Percentiles rank a stretch among this genome's conserved stretches.
phyloP scores from a whole-genome alignment of 2,113 vertebrate species.

The Centropus unirufus region DNA sequence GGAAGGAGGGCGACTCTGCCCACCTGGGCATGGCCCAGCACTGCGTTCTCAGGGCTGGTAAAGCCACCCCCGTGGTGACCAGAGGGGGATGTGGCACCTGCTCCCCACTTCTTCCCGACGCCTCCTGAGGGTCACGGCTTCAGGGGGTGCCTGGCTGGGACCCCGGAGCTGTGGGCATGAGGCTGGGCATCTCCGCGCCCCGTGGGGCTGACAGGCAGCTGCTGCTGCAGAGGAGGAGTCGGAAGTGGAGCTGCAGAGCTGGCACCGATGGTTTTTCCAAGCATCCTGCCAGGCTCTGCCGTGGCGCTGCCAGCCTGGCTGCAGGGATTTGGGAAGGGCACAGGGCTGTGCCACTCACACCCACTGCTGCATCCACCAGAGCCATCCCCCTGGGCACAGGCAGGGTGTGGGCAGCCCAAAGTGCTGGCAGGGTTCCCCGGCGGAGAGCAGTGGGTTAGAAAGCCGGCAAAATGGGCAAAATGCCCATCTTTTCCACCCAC shows the following conservation, averaged over 20 bases:
- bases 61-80: background rate
- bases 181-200: background rate
- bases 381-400: fast-evolving
- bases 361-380: fast-evolving
- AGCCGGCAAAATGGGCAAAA: background rate
- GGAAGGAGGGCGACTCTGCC: background rate
- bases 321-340: background rate
- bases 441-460: background rate
- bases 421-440: background rate
- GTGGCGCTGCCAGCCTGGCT: background rate
- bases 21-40: background rate
- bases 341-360: fast-evolving
- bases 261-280: background rate
- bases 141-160: background rate
- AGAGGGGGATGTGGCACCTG: background rate
- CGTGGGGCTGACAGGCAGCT: background rate
- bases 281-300: background rate
- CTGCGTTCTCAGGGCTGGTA: background rate
- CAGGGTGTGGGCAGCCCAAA: background rate
- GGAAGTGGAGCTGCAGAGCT: background rate
- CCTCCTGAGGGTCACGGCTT: fast-evolving
- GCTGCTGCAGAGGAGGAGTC: background rate
- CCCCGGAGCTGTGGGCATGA: fast-evolving
- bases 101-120: fast-evolving
- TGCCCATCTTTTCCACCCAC: background rate